These are phyloP conservation scores for Synergus japonicus DNA, from an alignment of 2,888 invertebrate species.

Conservation along the genomic window DNA sequence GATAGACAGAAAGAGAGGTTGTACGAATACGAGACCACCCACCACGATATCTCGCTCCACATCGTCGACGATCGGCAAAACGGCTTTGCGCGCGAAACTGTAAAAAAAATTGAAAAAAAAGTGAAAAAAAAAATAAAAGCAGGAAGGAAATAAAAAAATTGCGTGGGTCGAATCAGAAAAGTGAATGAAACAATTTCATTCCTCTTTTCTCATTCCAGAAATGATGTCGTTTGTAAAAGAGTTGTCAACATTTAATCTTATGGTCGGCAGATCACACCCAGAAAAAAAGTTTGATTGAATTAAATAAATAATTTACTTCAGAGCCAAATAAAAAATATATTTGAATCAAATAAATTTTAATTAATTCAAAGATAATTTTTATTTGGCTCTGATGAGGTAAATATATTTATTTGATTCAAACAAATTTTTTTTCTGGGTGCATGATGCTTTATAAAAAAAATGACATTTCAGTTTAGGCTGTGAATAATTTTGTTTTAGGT, in stretches of 20 bases:
- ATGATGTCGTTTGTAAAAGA: not conserved
- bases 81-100: slow-evolving; percentile 65
- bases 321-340: too few species aligned
- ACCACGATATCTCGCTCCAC: slow-evolving; percentile 59
- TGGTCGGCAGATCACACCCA: not conserved
- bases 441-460: not conserved
- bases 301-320: too few species aligned
- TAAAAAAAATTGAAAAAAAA: slow-evolving; percentile 51
- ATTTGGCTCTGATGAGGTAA: too few species aligned
- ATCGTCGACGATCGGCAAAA: slow-evolving; percentile 61
- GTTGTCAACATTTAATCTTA: not conserved
- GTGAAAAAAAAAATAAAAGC: not conserved
- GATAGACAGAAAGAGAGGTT: slow-evolving; percentile 57
- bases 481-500: not conserved
- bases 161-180: slow-evolving; percentile 2
- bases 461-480: not conserved
- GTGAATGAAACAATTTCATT: slow-evolving; percentile 30
- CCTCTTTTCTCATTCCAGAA: not conserved
- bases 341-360: too few species aligned
- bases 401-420: too few species aligned
- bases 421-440: too few species aligned
- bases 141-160: slow-evolving; percentile 16
- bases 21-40: slow-evolving; percentile 70
- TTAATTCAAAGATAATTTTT: too few species aligned
- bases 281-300: too few species aligned